phyloP scores from a whole-genome alignment of 1,140 invertebrate species.

The Paraescarpia echinospica region DNA sequence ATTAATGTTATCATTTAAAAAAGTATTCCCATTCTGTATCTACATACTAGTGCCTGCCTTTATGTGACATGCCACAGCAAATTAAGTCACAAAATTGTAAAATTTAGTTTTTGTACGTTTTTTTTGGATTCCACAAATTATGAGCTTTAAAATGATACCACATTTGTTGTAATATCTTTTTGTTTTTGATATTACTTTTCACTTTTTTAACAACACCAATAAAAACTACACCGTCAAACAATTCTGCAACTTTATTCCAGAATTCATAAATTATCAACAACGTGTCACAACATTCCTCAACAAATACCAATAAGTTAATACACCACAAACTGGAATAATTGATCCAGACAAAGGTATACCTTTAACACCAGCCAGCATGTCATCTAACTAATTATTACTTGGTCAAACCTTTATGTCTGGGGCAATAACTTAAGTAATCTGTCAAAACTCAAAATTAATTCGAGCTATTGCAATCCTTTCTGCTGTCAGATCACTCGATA shows the following conservation, averaged over 20 bases:
- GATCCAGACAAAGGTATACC: neutral
- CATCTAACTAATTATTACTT: neutral
- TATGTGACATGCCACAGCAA: too few relatives aligned
- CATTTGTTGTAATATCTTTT: too few relatives aligned
- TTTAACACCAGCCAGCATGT: neutral
- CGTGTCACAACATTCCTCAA: neutral
- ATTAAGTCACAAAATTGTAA: too few relatives aligned
- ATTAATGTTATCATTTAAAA: too few relatives aligned
- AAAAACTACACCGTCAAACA: neutral
- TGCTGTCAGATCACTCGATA: neutral
- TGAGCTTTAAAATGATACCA: too few relatives aligned
- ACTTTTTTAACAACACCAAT: too few relatives aligned
- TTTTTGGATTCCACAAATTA: too few relatives aligned
- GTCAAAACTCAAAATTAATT: too few relatives aligned
- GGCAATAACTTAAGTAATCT: neutral
- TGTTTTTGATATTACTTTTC: too few relatives aligned
- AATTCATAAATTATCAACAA: slow-evolving; percentile 2
- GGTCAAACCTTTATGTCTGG: neutral
- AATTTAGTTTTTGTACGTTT: too few relatives aligned
- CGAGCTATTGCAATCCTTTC: neutral
- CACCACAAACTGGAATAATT: neutral
- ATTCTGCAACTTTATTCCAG: slow-evolving; percentile 5
- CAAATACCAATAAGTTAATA: slow-evolving; percentile 2
- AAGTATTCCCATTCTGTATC: too few relatives aligned
- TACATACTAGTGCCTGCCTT: too few relatives aligned